Conservation (phyloP, 2,888 invertebrate genomes). For the Oscheius sp. region DNA sequence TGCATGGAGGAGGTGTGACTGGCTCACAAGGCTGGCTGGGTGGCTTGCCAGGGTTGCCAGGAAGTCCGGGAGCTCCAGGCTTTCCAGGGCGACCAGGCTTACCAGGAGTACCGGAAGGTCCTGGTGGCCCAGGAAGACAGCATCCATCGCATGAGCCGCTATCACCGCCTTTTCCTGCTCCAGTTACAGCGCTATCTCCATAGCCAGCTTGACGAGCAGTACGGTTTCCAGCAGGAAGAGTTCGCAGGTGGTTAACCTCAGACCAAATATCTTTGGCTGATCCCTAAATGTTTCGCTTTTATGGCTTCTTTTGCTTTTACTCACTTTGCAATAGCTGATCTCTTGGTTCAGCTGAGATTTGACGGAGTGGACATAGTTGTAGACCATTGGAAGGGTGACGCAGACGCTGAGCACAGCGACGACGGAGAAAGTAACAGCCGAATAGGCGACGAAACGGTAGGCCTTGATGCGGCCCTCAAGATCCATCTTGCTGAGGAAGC, state of each 20-base stretch:
- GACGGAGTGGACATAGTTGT: conserved; percentile 48
- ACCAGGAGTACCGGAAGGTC: conserved; percentile 49
- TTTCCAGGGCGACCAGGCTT: conserved; percentile 58
- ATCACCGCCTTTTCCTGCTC: conserved; percentile 50
- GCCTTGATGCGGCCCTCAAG: conserved; percentile 47
- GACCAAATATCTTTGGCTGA: conserved; percentile 55
- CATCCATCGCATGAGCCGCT: conserved; percentile 53
- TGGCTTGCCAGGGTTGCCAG: conserved; percentile 55
- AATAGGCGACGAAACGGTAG: conserved; percentile 50
- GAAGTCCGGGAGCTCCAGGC: conserved; percentile 34
- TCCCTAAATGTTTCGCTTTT: conserved; percentile 23
- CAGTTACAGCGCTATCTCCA: conserved; percentile 43
- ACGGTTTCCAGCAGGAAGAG: conserved; percentile 50
- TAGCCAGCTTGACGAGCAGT: conserved; percentile 58
- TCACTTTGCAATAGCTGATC: conserved; percentile 48
- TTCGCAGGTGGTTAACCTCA: conserved; percentile 54
- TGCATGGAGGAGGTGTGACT: conserved; percentile 60
- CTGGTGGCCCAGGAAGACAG: conserved; percentile 48
- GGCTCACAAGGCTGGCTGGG: conserved; percentile 63
- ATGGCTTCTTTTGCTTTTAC: too few species aligned
- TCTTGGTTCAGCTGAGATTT: conserved; percentile 46
- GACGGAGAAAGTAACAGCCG: conserved; percentile 48
- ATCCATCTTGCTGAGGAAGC: too few species aligned
- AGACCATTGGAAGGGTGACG: conserved; percentile 53
- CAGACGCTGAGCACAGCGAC: conserved; percentile 50